A percentile compares a stretch with the other conserved stretches of the same genome.
phyloP scores from a whole-genome alignment of 2,113 vertebrate genomes.

The Narcine bancroftii region DNA sequence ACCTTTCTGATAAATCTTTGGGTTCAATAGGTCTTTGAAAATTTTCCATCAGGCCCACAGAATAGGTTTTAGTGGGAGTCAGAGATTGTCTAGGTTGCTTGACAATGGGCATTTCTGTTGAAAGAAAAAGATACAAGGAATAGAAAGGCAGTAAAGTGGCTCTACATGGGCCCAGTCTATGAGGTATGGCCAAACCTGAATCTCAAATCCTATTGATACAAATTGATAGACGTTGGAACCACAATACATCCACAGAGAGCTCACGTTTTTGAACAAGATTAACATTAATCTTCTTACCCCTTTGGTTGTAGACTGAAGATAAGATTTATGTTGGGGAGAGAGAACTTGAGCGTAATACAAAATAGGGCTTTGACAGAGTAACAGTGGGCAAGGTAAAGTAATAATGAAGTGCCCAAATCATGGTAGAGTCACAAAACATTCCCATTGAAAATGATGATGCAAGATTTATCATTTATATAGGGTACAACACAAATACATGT shows the following conservation, averaged over 20 bases:
- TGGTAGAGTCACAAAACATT: neutral
- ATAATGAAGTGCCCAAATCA: too few species aligned
- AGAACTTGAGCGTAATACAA: too few species aligned
- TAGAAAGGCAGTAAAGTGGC: neutral
- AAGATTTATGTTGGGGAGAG: neutral
- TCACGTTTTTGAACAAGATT: neutral
- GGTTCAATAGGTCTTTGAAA: slow-evolving; percentile 40
- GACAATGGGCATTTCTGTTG: slow-evolving; percentile 42
- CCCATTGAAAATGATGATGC: neutral
- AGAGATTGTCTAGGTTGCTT: slow-evolving; percentile 45
- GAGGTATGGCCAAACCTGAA: neutral
- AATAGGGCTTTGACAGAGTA: neutral
- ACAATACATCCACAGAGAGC: neutral
- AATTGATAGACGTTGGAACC: neutral
- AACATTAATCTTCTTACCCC: neutral
- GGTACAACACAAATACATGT: neutral
- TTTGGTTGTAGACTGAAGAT: neutral
- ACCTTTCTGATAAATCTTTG: slow-evolving; percentile 43
- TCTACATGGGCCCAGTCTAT: neutral
- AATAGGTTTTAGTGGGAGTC: slow-evolving; percentile 46
- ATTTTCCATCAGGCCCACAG: slow-evolving; percentile 45
- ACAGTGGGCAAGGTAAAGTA: too few species aligned
- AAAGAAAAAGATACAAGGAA: neutral
- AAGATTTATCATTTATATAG: neutral
- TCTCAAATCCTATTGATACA: neutral